These are phyloP conservation scores for Triops cancriformis DNA, from an alignment of 1,140 invertebrate species.

Conservation along the genomic window DNA sequence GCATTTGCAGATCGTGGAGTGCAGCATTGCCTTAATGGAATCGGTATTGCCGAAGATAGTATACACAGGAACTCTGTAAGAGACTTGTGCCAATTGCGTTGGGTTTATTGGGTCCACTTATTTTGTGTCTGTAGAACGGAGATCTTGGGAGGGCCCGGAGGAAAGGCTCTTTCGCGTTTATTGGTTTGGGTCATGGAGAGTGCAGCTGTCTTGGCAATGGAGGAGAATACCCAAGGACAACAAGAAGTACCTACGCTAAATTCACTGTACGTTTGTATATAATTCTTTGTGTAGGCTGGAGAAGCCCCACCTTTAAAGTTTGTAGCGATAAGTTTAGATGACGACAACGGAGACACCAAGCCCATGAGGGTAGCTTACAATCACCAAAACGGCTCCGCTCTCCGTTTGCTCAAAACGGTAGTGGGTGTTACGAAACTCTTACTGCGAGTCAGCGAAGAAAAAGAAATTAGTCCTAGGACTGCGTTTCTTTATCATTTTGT, in stretches of 20 bases:
- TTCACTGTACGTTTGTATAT: not conserved
- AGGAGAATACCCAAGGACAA: not conserved
- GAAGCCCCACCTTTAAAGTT: not conserved
- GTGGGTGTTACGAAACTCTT: not conserved
- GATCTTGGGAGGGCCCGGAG: not conserved
- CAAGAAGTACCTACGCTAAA: not conserved
- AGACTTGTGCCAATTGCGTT: not conserved
- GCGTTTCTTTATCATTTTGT: not conserved
- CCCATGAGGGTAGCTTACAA: not conserved
- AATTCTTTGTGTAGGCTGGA: not conserved
- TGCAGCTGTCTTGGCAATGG: not conserved
- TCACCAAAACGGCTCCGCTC: not conserved
- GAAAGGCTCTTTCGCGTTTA: not conserved
- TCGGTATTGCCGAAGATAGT: not conserved
- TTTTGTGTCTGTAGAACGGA: not conserved
- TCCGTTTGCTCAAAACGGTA: not conserved
- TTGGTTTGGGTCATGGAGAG: not conserved
- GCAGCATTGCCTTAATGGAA: conserved; percentile 4
- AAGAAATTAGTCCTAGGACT: not conserved
- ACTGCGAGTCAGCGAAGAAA: not conserved
- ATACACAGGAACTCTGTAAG: not conserved
- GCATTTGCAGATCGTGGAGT: not conserved
- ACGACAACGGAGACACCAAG: not conserved
- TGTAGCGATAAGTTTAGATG: not conserved
- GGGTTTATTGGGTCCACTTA: not conserved